These are phyloP conservation scores for Tetrao urogallus DNA, from an alignment of 2,113 vertebrate genomes.

Conservation along the genomic window DNA sequence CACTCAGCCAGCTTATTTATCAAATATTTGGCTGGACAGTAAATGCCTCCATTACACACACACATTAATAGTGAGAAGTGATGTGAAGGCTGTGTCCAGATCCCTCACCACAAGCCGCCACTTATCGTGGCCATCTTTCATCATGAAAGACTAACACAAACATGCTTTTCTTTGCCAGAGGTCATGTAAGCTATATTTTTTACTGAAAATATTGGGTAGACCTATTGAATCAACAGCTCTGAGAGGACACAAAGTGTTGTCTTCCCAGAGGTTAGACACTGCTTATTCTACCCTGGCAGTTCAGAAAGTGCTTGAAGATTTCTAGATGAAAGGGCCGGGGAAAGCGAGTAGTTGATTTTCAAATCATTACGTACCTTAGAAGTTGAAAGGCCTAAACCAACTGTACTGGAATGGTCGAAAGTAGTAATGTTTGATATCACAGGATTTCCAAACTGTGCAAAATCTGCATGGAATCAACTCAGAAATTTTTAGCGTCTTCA, in stretches of 20 bases:
- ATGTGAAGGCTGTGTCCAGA: not conserved
- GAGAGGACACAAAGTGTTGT: not conserved
- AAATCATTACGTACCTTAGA: not conserved
- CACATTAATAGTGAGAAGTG: not conserved
- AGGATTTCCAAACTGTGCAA: not conserved
- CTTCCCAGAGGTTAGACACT: not conserved
- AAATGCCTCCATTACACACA: not conserved
- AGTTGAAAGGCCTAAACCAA: not conserved
- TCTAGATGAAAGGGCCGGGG: not conserved
- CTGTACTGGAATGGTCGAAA: not conserved
- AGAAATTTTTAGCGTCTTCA: not conserved
- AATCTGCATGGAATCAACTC: not conserved
- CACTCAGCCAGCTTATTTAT: not conserved
- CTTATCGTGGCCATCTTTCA: not conserved
- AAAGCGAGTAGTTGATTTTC: not conserved
- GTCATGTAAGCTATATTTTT: not conserved
- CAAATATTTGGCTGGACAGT: not conserved
- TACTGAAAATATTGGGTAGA: not conserved
- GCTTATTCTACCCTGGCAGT: not conserved
- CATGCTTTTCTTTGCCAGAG: not conserved
- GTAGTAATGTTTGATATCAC: not conserved
- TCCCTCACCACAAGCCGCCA: not conserved
- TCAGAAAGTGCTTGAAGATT: not conserved
- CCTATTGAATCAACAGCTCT: not conserved
- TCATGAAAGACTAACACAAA: not conserved